Evolutionary conservation across 2,797 vertebrate species (phyloP).

Genomic region (Bucorvus abyssinicus): DNA sequence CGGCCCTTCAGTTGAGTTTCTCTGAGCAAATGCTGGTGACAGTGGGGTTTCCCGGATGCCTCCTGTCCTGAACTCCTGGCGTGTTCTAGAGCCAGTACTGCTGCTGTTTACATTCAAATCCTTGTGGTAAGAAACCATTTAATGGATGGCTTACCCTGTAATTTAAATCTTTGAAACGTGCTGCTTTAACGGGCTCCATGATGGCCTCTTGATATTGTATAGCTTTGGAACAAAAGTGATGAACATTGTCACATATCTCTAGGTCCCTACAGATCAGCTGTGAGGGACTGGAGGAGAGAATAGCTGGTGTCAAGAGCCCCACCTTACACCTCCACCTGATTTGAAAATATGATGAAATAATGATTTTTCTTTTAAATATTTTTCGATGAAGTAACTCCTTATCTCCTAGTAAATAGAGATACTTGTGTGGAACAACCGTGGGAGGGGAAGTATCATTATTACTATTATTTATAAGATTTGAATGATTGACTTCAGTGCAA

Average conservation of each 20-base stretch:
- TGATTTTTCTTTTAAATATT: background rate
- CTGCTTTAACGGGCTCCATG: accelerated
- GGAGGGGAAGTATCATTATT: background rate
- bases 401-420: background rate
- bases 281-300: background rate
- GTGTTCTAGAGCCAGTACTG: background rate
- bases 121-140: background rate
- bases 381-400: background rate
- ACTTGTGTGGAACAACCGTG: background rate
- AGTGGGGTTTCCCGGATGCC: background rate
- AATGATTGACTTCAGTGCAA: background rate
- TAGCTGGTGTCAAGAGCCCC: background rate
- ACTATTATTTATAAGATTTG: background rate
- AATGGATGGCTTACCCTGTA: background rate
- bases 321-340: background rate
- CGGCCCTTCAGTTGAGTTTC: background rate
- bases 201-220: background rate
- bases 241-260: accelerated
- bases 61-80: background rate
- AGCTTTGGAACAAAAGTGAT: background rate
- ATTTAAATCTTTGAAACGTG: background rate
- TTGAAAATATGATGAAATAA: background rate
- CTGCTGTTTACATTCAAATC: background rate
- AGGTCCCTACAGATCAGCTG: background rate
- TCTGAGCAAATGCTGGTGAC: background rate